phyloP scores from a whole-genome alignment of 37 sponge, comb jelly and placozoan species.

The Mnemiopsis leidyi region DNA sequence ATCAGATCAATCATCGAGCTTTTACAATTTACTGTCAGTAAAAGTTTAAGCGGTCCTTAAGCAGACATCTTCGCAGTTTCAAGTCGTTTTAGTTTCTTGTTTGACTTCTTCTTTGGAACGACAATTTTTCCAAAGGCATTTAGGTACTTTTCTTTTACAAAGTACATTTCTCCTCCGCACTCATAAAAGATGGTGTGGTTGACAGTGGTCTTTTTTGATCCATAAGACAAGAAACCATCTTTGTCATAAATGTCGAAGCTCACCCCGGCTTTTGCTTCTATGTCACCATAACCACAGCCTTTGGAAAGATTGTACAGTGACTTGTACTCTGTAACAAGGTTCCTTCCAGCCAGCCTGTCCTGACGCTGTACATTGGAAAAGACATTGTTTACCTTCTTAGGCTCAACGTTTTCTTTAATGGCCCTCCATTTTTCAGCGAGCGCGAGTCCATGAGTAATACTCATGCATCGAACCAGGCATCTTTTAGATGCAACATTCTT shows the following conservation, averaged over 20 bases:
- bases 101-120: neutral
- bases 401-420: neutral
- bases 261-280: neutral
- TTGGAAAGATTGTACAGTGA: neutral
- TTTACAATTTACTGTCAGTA: conserved; percentile 1
- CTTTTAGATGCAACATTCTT: neutral
- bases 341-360: neutral
- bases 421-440: neutral
- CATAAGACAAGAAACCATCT: neutral
- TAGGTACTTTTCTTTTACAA: neutral
- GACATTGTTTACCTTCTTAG: neutral
- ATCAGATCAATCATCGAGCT: conserved; percentile 33
- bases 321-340: neutral
- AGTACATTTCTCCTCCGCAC: neutral
- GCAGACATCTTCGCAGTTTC: neutral
- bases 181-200: neutral
- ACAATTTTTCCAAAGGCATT: conserved; percentile 21
- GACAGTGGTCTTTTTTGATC: neutral
- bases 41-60: too few species aligned
- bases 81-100: neutral
- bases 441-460: neutral
- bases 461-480: neutral
- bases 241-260: conserved; percentile 7
- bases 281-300: neutral
- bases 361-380: neutral